Percentiles rank a stretch among this genome's conserved stretches.
phyloP scores from a whole-genome alignment of 2,113 vertebrate genomes.

The Tenebrosternarchus preto region DNA sequence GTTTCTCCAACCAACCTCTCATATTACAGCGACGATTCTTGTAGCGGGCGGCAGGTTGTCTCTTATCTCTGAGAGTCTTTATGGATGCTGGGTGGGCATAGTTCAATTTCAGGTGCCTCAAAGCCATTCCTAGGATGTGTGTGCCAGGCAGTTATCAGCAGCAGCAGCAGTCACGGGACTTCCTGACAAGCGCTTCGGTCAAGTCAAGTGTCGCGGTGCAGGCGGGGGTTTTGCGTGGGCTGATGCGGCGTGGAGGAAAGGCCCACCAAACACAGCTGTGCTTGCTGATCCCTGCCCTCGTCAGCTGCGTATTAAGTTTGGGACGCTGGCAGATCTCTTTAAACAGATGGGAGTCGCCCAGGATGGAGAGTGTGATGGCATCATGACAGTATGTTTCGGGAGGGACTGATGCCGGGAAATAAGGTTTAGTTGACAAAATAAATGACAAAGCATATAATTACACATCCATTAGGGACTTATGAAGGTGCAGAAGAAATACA shows the following conservation, averaged over 20 bases:
- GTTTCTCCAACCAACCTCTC: neutral
- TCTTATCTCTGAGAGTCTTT: neutral
- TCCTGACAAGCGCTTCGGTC: neutral
- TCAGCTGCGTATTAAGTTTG: slow-evolving; percentile 12
- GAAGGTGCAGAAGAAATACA: slow-evolving; percentile 32
- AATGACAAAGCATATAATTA: slow-evolving; percentile 52
- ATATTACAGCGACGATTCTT: neutral
- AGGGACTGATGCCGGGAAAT: slow-evolving; percentile 23
- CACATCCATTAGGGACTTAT: slow-evolving; percentile 43
- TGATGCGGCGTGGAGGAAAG: slow-evolving; percentile 25
- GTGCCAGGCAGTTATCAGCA: slow-evolving; percentile 37
- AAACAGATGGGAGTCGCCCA: slow-evolving; percentile 33
- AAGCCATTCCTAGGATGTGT: slow-evolving; percentile 46
- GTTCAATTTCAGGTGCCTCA: slow-evolving; percentile 42
- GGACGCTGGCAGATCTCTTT: slow-evolving; percentile 34
- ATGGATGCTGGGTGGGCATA: slow-evolving; percentile 24
- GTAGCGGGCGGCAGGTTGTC: neutral
- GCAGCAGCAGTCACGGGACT: slow-evolving; percentile 11
- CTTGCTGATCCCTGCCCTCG: slow-evolving; percentile 49
- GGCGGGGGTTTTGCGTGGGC: neutral
- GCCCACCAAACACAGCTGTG: slow-evolving; percentile 60
- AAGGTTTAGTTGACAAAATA: slow-evolving; percentile 54
- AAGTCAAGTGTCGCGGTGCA: slow-evolving; percentile 8
- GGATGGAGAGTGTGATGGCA: slow-evolving; percentile 38
- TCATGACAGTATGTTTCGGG: slow-evolving; percentile 45